These are phyloP conservation scores for Coleophora flavipennella DNA, from an alignment of 2,888 invertebrate species.

Conservation along the genomic window DNA sequence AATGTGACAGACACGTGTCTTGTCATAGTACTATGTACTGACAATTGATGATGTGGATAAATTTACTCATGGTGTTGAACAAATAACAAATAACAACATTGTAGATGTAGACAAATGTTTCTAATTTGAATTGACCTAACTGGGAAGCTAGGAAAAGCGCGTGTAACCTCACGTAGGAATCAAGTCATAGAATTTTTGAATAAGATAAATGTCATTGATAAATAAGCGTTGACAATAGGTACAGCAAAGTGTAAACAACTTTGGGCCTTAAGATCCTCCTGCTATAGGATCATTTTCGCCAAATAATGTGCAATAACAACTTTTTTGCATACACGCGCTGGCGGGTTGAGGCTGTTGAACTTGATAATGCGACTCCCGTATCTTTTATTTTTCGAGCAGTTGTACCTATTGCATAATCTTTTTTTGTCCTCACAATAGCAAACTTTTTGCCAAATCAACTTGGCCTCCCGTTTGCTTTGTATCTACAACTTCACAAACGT, in stretches of 20 bases:
- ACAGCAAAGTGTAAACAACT: constrained; percentile 39
- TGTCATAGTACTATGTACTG: neutral
- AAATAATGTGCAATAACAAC: constrained; percentile 31
- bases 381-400: constrained; percentile 51
- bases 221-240: constrained; percentile 53
- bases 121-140: constrained; percentile 23
- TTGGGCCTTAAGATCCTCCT: constrained; percentile 51
- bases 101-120: neutral
- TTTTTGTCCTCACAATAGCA: constrained; percentile 23
- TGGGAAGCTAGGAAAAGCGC: constrained; percentile 36
- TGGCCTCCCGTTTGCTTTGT: constrained; percentile 19
- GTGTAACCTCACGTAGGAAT: constrained; percentile 38
- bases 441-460: constrained; percentile 9
- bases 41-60: neutral
- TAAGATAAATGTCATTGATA: constrained; percentile 54
- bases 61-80: too few species aligned
- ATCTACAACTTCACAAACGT: neutral
- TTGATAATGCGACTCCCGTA: constrained; percentile 66
- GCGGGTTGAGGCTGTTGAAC: constrained; percentile 66
- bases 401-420: constrained; percentile 56
- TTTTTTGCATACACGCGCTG: constrained; percentile 71
- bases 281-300: constrained; percentile 51
- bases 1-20: neutral
- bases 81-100: neutral
- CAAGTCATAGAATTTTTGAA: constrained; percentile 24